Base-by-base conservation (phyloP, 2,797 vertebrate species). In the Distichodus sexfasciatus region DNA sequence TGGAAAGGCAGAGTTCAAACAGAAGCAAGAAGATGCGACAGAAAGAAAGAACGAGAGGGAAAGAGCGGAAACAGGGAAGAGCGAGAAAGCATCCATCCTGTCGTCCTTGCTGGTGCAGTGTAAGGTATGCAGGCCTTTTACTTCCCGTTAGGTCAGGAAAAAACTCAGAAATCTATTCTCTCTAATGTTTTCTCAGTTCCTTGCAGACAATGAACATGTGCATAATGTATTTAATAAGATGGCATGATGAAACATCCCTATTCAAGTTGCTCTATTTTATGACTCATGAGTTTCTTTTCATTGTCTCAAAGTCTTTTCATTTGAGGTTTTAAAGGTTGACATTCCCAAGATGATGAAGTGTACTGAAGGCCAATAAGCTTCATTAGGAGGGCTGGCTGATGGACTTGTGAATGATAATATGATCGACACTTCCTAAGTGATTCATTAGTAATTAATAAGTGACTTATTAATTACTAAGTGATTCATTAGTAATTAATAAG, bases 81-180 rank as follows among this genome's bases (percentile, higher is more conserved):
- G 26, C 1, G 69, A 74, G 41, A 74, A 62, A 63, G 69, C 67
- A 1, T 4, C 53, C 24, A 62, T 14, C 44, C 84, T 90, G 69
- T 74, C 83, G 11, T 82, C 88, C 57, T 87, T 93, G 80, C 76
- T 87, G 9, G 80, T 93, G 66, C 85, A 86, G 24, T 92, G 91
- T 88, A 91, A 91, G 90, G 92, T 93, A 90, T 17, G 60, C 15
- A 24, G 19, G 17, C 4, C 8, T 50, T 35, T 62, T 21, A 62
- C n/a, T n/a, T n/a, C n/a, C n/a, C n/a, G n/a, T 41, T 1, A 14
- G 12, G 5, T 43, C 7, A 4, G 4, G 12, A 12, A 43, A 2
- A 43, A 4, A 12, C 40, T 43, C 40, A 47, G 12, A 24, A 14
- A 2, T n/a, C n/a, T n/a, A 50, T 21, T 15, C 11, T 19, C 5